Evolutionary conservation across 2,113 vertebrate genomes (phyloP), one percentile per base, ranked within the genome.

Genomic region (Chiloscyllium plagiosum): DNA sequence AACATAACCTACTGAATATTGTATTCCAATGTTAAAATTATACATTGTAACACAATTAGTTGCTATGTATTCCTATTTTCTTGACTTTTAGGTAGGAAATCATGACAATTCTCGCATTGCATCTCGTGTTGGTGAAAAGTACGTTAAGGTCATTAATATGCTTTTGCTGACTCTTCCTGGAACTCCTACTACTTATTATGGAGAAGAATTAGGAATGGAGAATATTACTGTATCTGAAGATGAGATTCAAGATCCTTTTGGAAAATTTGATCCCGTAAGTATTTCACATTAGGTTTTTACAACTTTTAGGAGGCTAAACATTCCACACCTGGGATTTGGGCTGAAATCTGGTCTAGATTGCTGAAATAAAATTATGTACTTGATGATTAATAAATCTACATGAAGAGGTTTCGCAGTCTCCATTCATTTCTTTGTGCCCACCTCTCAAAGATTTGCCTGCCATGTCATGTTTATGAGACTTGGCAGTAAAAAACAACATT

Each of bases 201-300:
- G 99, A 2, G 99, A 99, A 97, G 99, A 99, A 97, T 98, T 99
- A 85, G 99, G 99, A 97, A 99, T 99, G 99, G 97, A 98, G 96
- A 98, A 98, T 96, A 97, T 98, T 87, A 65, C 76, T 6, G 96
- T 1, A 3, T 96, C 96, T 96, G 96, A 95, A 96, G 96, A 97
- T 29, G 96, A 97, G 85, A 97, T 97, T 17, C 97, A 98, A 96
- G 98, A 98, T 96, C 98, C 98, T 86, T 97, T 97, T 3, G 97
- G 97, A 72, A 97, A 97, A 96, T 96, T 97, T 96, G 96, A 98
- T 65, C 68, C 96, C 50, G 98, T 98, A 94, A 97, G 98, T 97
- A 47, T 69, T 52, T 29, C 3, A 52, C 24, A 72, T 76, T 72
- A 95, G 72, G 72, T 72, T 72, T 10, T 33, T 95, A 29, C 1